Evolutionary conservation across 2,113 vertebrate species (phyloP).

Genomic region (Eulemur macaco): DNA sequence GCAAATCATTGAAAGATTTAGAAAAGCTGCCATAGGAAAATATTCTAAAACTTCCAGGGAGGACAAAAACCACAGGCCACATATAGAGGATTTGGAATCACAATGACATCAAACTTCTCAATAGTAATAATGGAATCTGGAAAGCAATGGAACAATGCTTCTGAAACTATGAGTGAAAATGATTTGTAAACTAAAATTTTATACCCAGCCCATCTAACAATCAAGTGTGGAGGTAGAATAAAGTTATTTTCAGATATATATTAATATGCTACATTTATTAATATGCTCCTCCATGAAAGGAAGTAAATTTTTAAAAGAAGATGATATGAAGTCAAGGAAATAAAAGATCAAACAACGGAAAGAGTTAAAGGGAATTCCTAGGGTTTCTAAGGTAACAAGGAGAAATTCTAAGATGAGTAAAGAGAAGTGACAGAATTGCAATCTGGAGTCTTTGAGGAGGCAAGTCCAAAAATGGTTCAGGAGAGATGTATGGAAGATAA

Average conservation of each 20-base stretch:
- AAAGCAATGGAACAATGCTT: neutral
- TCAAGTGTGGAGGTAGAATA: neutral
- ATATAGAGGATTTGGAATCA: neutral
- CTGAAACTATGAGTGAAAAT: neutral
- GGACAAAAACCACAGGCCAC: neutral
- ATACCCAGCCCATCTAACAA: neutral
- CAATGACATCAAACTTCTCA: neutral
- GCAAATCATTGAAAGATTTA: neutral
- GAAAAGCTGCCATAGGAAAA: neutral
- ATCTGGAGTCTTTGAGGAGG: neutral
- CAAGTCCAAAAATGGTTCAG: neutral
- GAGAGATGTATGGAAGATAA: neutral
- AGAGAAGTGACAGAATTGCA: neutral
- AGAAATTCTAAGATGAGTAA: neutral
- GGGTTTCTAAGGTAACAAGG: neutral
- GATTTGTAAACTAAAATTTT: constrained; percentile 3
- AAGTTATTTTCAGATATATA: neutral
- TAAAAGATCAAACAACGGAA: neutral
- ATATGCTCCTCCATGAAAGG: neutral
- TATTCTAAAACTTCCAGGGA: neutral
- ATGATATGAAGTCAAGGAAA: neutral
- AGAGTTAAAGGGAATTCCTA: neutral
- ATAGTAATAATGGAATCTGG: neutral
- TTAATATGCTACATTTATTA: neutral
- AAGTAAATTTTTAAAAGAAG: neutral